A percentile compares a stretch with the other conserved stretches of the same genome.
These are phyloP conservation scores for Cheilosia soror DNA, from an alignment of 2,888 invertebrate genomes.

Conservation along the genomic window DNA sequence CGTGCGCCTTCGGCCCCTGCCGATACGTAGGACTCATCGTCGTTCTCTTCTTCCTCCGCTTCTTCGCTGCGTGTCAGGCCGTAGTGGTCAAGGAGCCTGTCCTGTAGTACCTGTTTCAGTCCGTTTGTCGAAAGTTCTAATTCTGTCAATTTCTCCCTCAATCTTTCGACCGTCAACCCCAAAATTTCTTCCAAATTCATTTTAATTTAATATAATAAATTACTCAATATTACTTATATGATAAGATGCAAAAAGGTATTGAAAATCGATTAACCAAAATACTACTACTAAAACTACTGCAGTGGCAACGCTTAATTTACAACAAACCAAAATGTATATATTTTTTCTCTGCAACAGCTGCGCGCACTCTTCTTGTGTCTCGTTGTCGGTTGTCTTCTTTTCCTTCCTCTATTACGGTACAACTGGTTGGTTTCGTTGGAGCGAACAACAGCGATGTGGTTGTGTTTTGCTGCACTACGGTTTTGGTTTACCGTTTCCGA, in stretches of 20 bases:
- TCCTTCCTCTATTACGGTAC: too few species aligned
- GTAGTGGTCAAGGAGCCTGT: slow-evolving; percentile 7
- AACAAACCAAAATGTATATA: background rate
- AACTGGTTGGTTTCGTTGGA: too few species aligned
- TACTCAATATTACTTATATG: too few species aligned
- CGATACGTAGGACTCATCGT: background rate
- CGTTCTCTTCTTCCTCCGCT: slow-evolving; percentile 3
- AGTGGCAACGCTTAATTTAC: background rate
- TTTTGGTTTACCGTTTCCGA: too few species aligned
- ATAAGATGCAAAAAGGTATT: background rate
- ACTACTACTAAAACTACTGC: background rate
- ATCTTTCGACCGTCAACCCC: slow-evolving; percentile 19
- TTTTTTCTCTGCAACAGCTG: too few species aligned
- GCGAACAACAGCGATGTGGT: too few species aligned
- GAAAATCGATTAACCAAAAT: background rate
- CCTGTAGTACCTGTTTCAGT: background rate
- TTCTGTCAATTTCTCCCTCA: slow-evolving; percentile 6
- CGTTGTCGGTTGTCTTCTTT: too few species aligned
- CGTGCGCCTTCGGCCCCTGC: background rate
- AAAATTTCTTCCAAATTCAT: background rate
- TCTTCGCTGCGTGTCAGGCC: slow-evolving; percentile 6
- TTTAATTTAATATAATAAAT: too few species aligned
- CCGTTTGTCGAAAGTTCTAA: slow-evolving; percentile 1
- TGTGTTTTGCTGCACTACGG: too few species aligned
- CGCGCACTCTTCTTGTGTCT: too few species aligned